A percentile compares a stretch with the other conserved stretches of the same genome.
Evolutionary conservation across 1,140 invertebrate genomes (phyloP).

Genomic region (Camponotus vicinus): DNA sequence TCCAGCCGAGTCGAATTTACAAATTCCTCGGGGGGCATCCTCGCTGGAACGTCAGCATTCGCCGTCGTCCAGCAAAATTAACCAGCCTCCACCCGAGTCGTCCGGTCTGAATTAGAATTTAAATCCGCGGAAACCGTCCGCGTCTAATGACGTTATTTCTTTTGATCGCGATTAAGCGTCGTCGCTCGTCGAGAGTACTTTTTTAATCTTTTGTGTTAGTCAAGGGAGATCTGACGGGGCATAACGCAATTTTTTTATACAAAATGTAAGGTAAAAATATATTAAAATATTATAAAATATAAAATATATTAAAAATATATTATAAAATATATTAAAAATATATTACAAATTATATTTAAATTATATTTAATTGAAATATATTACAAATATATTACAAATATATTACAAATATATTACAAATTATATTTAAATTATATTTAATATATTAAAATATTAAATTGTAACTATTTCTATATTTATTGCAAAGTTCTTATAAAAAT

Average conservation of each 20-base stretch:
- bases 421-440: too few species aligned
- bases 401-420: too few species aligned
- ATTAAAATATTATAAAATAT: too few species aligned
- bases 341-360: too few species aligned
- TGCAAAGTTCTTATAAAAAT: too few species aligned
- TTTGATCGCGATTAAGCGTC: slow-evolving; percentile 63
- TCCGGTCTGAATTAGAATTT: slow-evolving; percentile 75
- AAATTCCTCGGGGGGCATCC: slow-evolving; percentile 78
- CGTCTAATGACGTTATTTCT: slow-evolving; percentile 71
- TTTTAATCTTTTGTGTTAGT: background rate
- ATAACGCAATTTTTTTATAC: background rate
- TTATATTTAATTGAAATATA: too few species aligned
- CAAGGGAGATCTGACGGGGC: background rate
- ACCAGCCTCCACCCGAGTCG: slow-evolving; percentile 60
- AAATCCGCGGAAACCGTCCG: slow-evolving; percentile 70
- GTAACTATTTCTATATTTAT: too few species aligned
- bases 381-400: too few species aligned
- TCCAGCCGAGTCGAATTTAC: slow-evolving; percentile 80
- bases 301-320: too few species aligned
- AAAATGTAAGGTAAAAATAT: background rate
- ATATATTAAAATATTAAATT: too few species aligned
- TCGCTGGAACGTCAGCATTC: slow-evolving; percentile 54
- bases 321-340: too few species aligned
- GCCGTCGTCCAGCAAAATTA: slow-evolving; percentile 66
- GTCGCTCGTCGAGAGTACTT: slow-evolving; percentile 11